Conservation (phyloP, 2,113 vertebrate species). For the Eudorcas thomsonii region DNA sequence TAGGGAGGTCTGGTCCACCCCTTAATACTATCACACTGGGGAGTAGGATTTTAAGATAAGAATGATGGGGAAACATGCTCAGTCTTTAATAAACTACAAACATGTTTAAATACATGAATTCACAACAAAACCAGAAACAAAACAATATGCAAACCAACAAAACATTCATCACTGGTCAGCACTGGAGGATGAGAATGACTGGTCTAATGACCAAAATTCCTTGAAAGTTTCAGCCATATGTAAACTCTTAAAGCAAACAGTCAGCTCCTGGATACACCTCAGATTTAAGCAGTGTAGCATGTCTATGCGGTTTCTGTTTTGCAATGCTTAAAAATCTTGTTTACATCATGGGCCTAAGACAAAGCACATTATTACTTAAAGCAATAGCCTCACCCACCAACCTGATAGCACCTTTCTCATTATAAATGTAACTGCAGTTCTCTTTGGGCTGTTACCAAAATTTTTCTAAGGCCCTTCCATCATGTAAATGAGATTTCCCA, state of each 20-base stretch:
- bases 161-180: background rate
- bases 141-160: background rate
- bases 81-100: background rate
- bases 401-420: background rate
- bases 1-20: background rate
- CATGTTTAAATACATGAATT: background rate
- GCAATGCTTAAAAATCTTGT: background rate
- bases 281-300: background rate
- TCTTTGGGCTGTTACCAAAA: conserved; percentile 43
- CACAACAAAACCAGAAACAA: background rate
- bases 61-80: background rate
- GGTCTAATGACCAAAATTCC: background rate
- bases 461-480: conserved; percentile 43
- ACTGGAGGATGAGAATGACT: background rate
- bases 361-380: background rate
- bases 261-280: background rate
- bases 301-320: background rate
- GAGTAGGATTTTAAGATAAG: background rate
- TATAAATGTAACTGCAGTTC: conserved; percentile 28
- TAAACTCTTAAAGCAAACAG: background rate
- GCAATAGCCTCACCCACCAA: background rate
- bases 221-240: background rate
- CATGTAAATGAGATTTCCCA: conserved; percentile 59
- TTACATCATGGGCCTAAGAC: background rate
- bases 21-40: background rate